Evolutionary conservation across 2,888 invertebrate species (phyloP), one percentile per base, ranked within the genome.

Genomic region (Conistra vaccinii): DNA sequence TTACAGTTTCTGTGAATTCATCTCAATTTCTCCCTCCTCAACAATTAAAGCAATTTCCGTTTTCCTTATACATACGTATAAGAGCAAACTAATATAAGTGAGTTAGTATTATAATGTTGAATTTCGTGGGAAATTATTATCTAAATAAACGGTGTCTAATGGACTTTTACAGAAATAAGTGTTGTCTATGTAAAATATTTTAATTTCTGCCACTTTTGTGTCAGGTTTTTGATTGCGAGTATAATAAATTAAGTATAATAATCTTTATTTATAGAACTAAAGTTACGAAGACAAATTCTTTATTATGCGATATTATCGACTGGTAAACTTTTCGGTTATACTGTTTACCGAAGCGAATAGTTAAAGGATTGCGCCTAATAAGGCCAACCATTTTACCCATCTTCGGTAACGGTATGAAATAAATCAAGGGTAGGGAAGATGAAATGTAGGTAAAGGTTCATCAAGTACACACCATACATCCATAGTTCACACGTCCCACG

Each of bases 11-110:
- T 62, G 42, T 45, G 55, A 78, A 69, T 81, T 65, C 35, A 23
- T 63, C 62, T 63, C 67, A 72, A 72, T 80, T 81, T 35, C 48
- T 9, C 39, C 12, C 57, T 6, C 23, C 6, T 23, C 32, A 57
- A 45, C 62, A 42, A 79, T 48, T 68, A 45, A 32, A 35, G n/a
- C 17, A 70, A 66, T 53, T 83, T 42, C 78, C n/a, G 42, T 78
- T 53, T 45, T 26, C 48, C 6, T 35, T 35, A 5, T 6, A 35
- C 39, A 20, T 51, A 32, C 42, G 5, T 55, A 48, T 75, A 66
- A 81, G 80, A 78, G 77, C 85, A 90, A 88, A 74, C 53, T 67
- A 69, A 69, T 76, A 32, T 77, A 74, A 69, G 74, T 78, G 68
- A 69, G 66, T 73, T 71, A 73, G 57, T 68, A 71, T 75, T 77